These are phyloP conservation scores for Drosophila bocki DNA, from an alignment of 1,140 invertebrate species.

Conservation along the genomic window DNA sequence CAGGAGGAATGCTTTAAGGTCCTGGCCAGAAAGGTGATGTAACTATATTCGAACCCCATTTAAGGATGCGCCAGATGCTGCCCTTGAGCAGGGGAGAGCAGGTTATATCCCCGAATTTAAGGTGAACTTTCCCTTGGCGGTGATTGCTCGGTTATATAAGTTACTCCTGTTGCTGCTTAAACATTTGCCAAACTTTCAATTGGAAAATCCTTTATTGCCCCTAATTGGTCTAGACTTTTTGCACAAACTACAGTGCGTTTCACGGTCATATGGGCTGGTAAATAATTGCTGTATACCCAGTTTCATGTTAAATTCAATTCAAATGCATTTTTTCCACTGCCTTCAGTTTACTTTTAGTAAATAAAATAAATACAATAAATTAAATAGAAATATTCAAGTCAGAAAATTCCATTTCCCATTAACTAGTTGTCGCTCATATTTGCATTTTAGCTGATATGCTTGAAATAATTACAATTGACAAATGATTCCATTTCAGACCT, in stretches of 20 bases:
- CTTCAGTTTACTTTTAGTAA: too few species aligned
- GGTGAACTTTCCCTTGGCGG: background rate
- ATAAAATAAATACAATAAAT: background rate
- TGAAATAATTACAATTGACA: conserved; percentile 5
- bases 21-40: conserved; percentile 46
- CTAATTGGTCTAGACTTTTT: conserved; percentile 20
- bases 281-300: too few species aligned
- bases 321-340: too few species aligned
- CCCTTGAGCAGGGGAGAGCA: background rate
- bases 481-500: background rate
- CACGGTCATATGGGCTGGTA: background rate
- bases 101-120: conserved; percentile 11
- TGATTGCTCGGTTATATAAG: conserved; percentile 10
- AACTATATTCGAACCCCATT: conserved; percentile 28
- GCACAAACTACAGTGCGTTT: conserved; percentile 29
- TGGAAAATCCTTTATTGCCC: conserved; percentile 21
- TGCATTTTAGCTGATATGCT: background rate
- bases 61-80: conserved; percentile 22
- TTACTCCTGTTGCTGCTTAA: conserved; percentile 8
- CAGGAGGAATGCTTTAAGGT: conserved; percentile 28
- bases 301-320: background rate
- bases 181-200: conserved; percentile 38
- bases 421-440: background rate
- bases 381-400: background rate
- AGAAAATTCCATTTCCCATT: background rate